Base-by-base conservation (phyloP, 1,140 invertebrate species). In the Drosophila eugracilis region DNA sequence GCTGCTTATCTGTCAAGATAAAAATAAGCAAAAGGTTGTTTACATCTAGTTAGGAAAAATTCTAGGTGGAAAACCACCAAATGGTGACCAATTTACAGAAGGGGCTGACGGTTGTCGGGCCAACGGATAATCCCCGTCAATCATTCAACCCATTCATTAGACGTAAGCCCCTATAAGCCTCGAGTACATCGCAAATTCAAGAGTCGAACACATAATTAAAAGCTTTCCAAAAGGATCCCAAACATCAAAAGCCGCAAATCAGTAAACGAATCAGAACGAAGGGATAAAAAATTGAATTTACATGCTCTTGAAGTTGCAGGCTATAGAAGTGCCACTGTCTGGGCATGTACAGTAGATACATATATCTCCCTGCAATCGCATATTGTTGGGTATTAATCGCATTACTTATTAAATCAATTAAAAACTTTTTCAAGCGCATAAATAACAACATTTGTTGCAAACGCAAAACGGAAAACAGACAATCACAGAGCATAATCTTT, bases 341-440 rank as follows among this genome's bases (percentile, higher is more conserved):
- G 32, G 45, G 36, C 28, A 10, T 30, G 28, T 1, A n/a, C n/a
- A n/a, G 28, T 7, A 30, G 9, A 65, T 59, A 19, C 48, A 60
- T 12, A 54, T 42, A n/a, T 44, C 32, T 28, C 36, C 6, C 34
- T 62, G 12, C 21, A 28, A 59, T 66, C 58, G 57, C 80, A 80
- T 80, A 74, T 86, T 69, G 80, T 63, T 74, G 53, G 59, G 58
- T 37, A 85, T 85, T 85, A 85, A 85, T 86, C 81, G 77, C 81
- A 86, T 86, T 85, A 85, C 81, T 86, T 85, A 85, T 86, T 85
- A 86, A 85, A 85, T 85, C 81, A 85, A 85, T 85, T 85, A 85
- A 86, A 86, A 86, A 88, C 52, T 86, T 88, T 88, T 78, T 78
- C 78, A 86, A 86, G 81, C 81, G 81, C 83, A 86, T 86, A 78